These are phyloP conservation scores for Polypterus bichir DNA, from an alignment of 2,113 vertebrate genomes.

Conservation along the genomic window DNA sequence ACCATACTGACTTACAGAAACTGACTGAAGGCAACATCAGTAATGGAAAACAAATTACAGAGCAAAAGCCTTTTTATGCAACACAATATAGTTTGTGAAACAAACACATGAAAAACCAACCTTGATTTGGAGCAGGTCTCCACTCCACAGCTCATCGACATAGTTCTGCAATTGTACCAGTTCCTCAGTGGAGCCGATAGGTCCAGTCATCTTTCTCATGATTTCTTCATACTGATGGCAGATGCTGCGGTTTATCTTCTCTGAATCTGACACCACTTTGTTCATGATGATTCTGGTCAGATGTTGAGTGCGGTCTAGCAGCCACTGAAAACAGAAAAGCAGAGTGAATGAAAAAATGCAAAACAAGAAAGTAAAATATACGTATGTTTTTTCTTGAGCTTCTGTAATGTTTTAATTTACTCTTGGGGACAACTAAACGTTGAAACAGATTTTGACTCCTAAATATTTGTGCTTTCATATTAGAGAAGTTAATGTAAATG, in stretches of 20 bases:
- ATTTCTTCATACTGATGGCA: slow-evolving; percentile 42
- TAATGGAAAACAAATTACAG: too few species aligned
- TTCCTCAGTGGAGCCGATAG: slow-evolving; percentile 34
- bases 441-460: too few species aligned
- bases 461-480: too few species aligned
- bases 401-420: too few species aligned
- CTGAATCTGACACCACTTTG: slow-evolving; percentile 54
- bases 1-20: too few species aligned
- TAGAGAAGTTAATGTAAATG: too few species aligned
- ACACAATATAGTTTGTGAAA: background rate
- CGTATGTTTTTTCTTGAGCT: too few species aligned
- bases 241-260: slow-evolving; percentile 60
- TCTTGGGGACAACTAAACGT: slow-evolving; percentile 55
- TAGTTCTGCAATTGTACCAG: slow-evolving; percentile 37
- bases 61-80: too few species aligned
- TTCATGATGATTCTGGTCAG: slow-evolving; percentile 66
- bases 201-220: slow-evolving; percentile 45
- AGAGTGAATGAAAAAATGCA: background rate
- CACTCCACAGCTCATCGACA: slow-evolving; percentile 30
- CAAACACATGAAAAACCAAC: slow-evolving; percentile 35
- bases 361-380: too few species aligned
- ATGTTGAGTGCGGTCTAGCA: slow-evolving; percentile 56
- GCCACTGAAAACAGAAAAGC: slow-evolving; percentile 41
- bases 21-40: too few species aligned
- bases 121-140: slow-evolving; percentile 33